Evolutionary conservation across 2,113 vertebrate genomes (phyloP), one percentile per base, ranked within the genome.

Genomic region (Phycodurus eques): DNA sequence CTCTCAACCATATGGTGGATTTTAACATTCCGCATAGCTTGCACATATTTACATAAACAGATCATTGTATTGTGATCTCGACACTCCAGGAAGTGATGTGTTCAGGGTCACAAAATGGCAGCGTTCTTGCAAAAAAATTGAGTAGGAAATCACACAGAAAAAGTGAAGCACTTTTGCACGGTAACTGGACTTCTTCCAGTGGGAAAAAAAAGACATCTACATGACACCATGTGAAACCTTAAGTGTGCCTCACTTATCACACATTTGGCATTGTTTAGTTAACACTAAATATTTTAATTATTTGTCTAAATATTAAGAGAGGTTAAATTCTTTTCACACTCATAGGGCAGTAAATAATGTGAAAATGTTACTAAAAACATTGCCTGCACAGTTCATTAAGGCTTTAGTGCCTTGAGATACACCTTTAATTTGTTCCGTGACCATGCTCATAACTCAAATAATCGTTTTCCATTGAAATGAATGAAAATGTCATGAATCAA

Each of bases 41-140:
- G 84, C 82, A 91, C 83, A 66, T 90, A 91, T 91, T 88, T 90
- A 90, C 88, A 90, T 85, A 80, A 33, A 59, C 68, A 83, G 59
- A 27, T 59, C 22, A 59, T 59, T 59, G 14, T 31, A 31, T 59
- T 27, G 27, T 31, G 57, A 59, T 11, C 1, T 59, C 5, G 27
- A 17, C 31, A 60, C 59, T 60, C 13, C 31, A 17, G 31, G 14
- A 17, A 88, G 88, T 88, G 90, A 35, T 80, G 70, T 61, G 68
- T 14, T 20, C 15, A 20, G 17, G 35, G 60, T 20, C 2, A 27
- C 43, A 17, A 14, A 22, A 27, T 47, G 22, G 43, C n/a, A 1
- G 43, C 19, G 19, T 63, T 63, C 1, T 39, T 5, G 35, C 12
- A 39, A 8, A 46, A 46, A 20, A 46, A n/a, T 44, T 27, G 31